Evolutionary conservation across 2,797 vertebrate genomes (phyloP), one percentile per base, ranked within the genome.

Genomic region (Taeniopygia guttata): DNA sequence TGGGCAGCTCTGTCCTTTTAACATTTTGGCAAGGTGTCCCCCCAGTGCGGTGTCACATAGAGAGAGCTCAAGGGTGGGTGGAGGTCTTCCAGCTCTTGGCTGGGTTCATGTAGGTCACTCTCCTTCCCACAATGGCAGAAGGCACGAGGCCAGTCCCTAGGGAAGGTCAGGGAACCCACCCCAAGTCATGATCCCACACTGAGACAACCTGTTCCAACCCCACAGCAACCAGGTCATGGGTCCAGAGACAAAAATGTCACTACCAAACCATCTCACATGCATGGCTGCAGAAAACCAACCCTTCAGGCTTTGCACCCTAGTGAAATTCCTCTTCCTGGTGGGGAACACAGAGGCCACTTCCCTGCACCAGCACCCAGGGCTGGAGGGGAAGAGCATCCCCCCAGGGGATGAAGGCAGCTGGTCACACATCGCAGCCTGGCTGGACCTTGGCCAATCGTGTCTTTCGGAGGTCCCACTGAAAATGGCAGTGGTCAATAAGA

Each of bases 21-120:
- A 68, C 9, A 4, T 38, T 89, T 85, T 77, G 46, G 27, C 48
- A 83, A 89, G 12, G 16, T 45, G 84, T 73, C 2, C 15, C 13
- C 9, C 0, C 9, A 4, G 0, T 4, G 10, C 42, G 16, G 9
- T 56, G 23, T 52, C 60, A 60, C 9, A 20, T 2, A 32, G 15
- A 36, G 30, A 51, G 59, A 11, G 2, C 34, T 34, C 36, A 46
- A n/a, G 85, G 30, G 34, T 42, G 56, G 19, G 18, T 2, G 2
- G 29, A 59, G 38, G 11, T 45, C 5, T n/a, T 66, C 10, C 38
- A 76, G n/a, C n/a, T 52, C 29, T 58, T 40, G 49, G 29, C 16
- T 60, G 34, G 49, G 45, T 49, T 55, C 10, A 2, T 63, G 52
- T 34, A 32, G 15, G 36, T 36, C 43, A 72, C 30, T 25, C 27